Evolutionary conservation across 2,888 invertebrate genomes (phyloP).

Genomic region (Smittia sp.): DNA sequence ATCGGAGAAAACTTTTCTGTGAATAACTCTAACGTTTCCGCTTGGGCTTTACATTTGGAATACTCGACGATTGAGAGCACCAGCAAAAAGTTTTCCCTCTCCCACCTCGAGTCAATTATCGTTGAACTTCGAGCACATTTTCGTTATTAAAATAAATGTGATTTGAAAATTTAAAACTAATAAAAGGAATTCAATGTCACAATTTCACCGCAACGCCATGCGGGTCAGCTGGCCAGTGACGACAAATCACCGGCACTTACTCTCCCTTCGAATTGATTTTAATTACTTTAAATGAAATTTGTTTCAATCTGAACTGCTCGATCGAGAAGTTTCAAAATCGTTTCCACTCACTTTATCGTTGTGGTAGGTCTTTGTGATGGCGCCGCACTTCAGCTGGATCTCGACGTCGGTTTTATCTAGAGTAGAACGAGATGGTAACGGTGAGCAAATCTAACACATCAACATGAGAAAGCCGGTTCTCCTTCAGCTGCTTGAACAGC

Average conservation of each 20-base stretch:
- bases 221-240: conserved; percentile 6
- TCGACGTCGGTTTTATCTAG: conserved; percentile 9
- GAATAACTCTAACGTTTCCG: no score
- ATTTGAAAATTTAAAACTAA: no score
- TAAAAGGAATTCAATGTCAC: no score
- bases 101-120: no score
- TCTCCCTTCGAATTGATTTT: not conserved
- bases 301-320: not conserved
- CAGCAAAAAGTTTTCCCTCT: no score
- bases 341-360: conserved; percentile 11
- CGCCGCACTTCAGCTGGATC: conserved; percentile 20
- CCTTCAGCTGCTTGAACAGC: not conserved
- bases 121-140: no score
- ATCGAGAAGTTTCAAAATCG: not conserved
- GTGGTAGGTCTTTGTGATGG: not conserved
- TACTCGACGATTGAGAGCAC: no score
- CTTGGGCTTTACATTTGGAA: no score
- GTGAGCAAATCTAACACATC: not conserved
- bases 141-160: no score
- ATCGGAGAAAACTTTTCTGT: no score
- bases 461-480: not conserved
- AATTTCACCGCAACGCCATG: not conserved
- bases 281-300: not conserved
- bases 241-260: not conserved
- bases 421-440: no score